These are phyloP conservation scores for Heliconius sara DNA, from an alignment of 2,888 invertebrate genomes.

Conservation along the genomic window DNA sequence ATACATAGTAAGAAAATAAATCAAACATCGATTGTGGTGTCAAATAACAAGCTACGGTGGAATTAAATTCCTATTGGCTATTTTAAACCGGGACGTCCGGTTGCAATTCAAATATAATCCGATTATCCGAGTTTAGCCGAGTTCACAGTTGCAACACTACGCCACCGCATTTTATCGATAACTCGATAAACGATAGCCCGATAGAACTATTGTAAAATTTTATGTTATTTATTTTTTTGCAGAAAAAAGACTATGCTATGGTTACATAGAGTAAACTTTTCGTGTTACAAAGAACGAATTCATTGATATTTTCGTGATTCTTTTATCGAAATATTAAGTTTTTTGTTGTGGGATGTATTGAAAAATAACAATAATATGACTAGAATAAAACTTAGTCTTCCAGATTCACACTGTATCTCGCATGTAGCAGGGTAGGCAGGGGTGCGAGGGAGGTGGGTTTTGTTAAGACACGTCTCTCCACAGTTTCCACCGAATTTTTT, in stretches of 20 bases:
- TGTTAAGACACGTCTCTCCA: too few species aligned
- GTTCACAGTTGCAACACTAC: conserved; percentile 26
- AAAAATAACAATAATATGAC: background rate
- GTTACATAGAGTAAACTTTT: background rate
- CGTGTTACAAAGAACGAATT: background rate
- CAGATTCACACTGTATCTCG: too few species aligned
- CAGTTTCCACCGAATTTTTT: too few species aligned
- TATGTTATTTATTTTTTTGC: background rate
- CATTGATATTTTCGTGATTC: background rate
- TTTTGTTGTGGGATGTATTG: background rate
- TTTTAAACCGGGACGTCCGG: conserved; percentile 36
- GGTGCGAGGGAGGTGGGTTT: too few species aligned
- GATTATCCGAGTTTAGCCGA: conserved; percentile 31
- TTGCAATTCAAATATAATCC: conserved; percentile 34
- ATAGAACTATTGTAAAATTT: conserved; percentile 7
- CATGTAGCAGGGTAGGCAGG: too few species aligned
- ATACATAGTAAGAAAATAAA: background rate
- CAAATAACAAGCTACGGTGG: conserved; percentile 9
- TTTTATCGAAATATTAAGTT: background rate
- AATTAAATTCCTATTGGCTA: conserved; percentile 36
- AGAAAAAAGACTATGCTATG: background rate
- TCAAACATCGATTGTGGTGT: conserved; percentile 22
- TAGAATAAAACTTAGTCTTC: background rate
- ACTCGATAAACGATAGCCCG: conserved; percentile 15
- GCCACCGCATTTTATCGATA: conserved; percentile 22